Percentiles rank a stretch among this genome's conserved stretches.
phyloP scores from a whole-genome alignment of 1,140 invertebrate species.

The Zaprionus tsacasi region DNA sequence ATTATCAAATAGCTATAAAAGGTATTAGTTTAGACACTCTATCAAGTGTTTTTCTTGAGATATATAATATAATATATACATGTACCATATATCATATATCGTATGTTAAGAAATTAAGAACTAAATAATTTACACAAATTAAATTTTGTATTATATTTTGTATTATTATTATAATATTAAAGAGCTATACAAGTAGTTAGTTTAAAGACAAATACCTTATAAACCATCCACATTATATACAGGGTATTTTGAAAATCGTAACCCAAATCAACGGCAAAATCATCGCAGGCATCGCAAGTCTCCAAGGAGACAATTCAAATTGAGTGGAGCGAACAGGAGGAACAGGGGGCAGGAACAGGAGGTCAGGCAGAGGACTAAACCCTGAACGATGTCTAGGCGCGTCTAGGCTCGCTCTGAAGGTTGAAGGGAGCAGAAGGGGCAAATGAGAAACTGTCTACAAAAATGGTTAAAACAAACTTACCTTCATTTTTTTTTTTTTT shows the following conservation, averaged over 20 bases:
- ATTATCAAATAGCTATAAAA: too few relatives aligned
- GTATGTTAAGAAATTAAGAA: too few relatives aligned
- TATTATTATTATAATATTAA: too few relatives aligned
- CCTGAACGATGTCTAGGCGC: conserved; percentile 36
- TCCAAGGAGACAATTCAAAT: conserved; percentile 73
- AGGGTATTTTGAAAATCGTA: conserved; percentile 17
- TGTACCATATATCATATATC: too few relatives aligned
- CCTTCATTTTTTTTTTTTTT: neutral
- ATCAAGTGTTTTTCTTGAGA: too few relatives aligned
- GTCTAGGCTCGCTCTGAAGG: conserved; percentile 24
- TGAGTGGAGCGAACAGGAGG: conserved; percentile 31
- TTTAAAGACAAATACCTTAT: too few relatives aligned
- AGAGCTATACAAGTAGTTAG: too few relatives aligned
- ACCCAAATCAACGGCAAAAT: conserved; percentile 27
- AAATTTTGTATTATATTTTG: too few relatives aligned
- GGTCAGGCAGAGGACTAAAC: conserved; percentile 25
- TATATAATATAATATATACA: too few relatives aligned
- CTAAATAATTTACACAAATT: too few relatives aligned
- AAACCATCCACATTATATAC: neutral
- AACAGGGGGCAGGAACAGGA: too few relatives aligned
- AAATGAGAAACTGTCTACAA: conserved; percentile 38
- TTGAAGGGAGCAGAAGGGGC: conserved; percentile 2
- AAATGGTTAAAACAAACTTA: conserved; percentile 68
- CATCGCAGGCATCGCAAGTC: conserved; percentile 39
- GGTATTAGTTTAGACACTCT: too few relatives aligned